A percentile compares a stretch with the other conserved stretches of the same genome.
phyloP scores from a whole-genome alignment of 2,113 vertebrate species.

The Pipra filicauda region DNA sequence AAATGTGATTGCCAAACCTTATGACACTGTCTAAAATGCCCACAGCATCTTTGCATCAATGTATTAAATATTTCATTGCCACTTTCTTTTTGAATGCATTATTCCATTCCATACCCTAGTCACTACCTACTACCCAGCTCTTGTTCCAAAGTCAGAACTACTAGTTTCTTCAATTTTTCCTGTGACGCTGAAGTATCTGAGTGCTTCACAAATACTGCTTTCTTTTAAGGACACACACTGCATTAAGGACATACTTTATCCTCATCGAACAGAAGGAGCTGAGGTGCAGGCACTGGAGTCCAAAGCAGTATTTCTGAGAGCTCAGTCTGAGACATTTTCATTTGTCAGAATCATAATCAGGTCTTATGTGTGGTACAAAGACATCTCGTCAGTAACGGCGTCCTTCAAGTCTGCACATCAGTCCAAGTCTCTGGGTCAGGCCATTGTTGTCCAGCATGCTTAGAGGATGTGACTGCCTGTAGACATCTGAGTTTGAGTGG shows the following conservation, averaged over 20 bases:
- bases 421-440: not conserved
- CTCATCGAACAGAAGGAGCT: not conserved
- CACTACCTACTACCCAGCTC: not conserved
- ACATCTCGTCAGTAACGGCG: not conserved
- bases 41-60: not conserved
- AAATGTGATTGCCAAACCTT: not conserved
- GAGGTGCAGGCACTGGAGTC: not conserved
- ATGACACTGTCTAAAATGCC: not conserved
- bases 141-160: not conserved
- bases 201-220: not conserved
- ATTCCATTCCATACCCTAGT: not conserved
- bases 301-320: not conserved
- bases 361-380: not conserved
- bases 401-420: not conserved
- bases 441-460: accelerated
- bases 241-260: not conserved
- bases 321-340: not conserved
- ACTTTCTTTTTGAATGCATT: not conserved
- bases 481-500: accelerated
- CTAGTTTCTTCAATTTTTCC: not conserved
- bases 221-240: not conserved
- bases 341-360: not conserved
- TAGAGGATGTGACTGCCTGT: accelerated
- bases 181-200: not conserved
- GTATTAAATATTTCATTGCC: not conserved